Evolutionary conservation across 2,113 vertebrate genomes (phyloP).

Genomic region (Cichladusa arquata): DNA sequence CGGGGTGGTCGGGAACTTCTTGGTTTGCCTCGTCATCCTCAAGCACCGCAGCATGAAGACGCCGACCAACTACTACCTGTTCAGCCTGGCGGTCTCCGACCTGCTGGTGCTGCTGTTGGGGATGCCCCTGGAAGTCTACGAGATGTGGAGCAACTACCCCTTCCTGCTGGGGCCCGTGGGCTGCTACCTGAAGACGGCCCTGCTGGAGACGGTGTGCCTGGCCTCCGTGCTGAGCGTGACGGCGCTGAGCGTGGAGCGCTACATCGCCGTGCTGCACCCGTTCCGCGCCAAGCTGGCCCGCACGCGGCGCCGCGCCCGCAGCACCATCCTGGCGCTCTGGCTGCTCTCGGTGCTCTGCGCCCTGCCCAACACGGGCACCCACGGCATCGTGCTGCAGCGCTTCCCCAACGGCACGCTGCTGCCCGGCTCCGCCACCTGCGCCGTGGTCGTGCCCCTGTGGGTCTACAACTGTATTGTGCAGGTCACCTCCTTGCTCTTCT

Average conservation of each 20-base stretch:
- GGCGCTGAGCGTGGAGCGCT: constrained; percentile 88
- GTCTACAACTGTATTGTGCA: constrained; percentile 92
- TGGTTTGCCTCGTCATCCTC: constrained; percentile 91
- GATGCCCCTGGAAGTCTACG: constrained; percentile 93
- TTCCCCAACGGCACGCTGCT: constrained; percentile 68
- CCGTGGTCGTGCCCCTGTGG: constrained; percentile 84
- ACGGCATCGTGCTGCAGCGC: constrained; percentile 80
- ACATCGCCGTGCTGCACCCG: constrained; percentile 88
- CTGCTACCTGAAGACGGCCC: constrained; percentile 91
- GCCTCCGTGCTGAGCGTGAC: constrained; percentile 92
- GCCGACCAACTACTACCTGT: constrained; percentile 93
- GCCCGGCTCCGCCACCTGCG: constrained; percentile 84
- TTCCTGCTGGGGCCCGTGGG: constrained; percentile 85
- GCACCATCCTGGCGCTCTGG: constrained; percentile 86
- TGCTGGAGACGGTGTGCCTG: constrained; percentile 92
- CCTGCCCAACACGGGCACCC: constrained; percentile 89
- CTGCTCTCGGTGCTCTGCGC: constrained; percentile 82
- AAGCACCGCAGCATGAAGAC: constrained; percentile 89
- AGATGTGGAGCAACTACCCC: constrained; percentile 96
- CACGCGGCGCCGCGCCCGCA: constrained; percentile 82
- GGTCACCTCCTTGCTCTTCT: constrained; percentile 89
- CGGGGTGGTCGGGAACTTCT: constrained; percentile 84
- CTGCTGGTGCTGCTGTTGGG: constrained; percentile 89
- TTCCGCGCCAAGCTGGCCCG: constrained; percentile 86
- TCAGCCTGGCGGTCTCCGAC: constrained; percentile 91